Conservation (phyloP, 2,797 vertebrate genomes). For the Peromyscus nudipes region DNA sequence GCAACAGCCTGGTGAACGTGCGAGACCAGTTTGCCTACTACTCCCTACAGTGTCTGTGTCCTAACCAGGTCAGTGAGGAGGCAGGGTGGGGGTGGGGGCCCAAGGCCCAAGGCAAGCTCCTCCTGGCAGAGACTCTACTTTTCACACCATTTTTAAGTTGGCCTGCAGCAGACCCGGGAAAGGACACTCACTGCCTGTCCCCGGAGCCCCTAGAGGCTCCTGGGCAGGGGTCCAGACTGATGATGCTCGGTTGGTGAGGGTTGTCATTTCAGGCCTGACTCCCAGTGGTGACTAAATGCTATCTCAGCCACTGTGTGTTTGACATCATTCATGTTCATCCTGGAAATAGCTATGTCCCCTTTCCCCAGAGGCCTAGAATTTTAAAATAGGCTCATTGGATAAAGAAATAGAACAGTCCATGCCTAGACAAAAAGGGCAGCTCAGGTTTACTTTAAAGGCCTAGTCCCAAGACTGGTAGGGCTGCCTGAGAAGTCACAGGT, state of each 20-base stretch:
- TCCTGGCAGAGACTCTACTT: neutral
- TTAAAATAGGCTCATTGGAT: slow-evolving; percentile 11
- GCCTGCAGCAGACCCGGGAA: slow-evolving; percentile 25
- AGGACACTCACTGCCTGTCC: neutral
- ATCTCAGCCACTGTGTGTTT: neutral
- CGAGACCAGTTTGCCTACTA: slow-evolving; percentile 99
- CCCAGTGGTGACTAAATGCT: neutral
- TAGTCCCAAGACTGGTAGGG: neutral
- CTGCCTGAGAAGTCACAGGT: neutral
- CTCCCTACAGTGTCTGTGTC: slow-evolving; percentile 99
- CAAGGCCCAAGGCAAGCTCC: neutral
- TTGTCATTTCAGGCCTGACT: neutral
- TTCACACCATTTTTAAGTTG: slow-evolving; percentile 11
- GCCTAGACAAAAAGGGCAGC: neutral
- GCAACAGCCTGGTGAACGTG: slow-evolving; percentile 97
- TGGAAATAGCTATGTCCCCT: neutral
- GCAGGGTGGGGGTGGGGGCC: neutral
- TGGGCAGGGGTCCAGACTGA: slow-evolving; percentile 25
- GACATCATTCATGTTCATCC: neutral
- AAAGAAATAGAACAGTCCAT: slow-evolving; percentile 1
- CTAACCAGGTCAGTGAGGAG: slow-evolving; percentile 95
- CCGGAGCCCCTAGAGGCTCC: slow-evolving; percentile 10
- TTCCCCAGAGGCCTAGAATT: slow-evolving; percentile 48
- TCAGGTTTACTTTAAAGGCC: neutral
- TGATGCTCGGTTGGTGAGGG: neutral